Percentiles rank a stretch among this genome's conserved stretches.
phyloP scores from a whole-genome alignment of 2,797 vertebrate species.

The Cuniculus paca region DNA sequence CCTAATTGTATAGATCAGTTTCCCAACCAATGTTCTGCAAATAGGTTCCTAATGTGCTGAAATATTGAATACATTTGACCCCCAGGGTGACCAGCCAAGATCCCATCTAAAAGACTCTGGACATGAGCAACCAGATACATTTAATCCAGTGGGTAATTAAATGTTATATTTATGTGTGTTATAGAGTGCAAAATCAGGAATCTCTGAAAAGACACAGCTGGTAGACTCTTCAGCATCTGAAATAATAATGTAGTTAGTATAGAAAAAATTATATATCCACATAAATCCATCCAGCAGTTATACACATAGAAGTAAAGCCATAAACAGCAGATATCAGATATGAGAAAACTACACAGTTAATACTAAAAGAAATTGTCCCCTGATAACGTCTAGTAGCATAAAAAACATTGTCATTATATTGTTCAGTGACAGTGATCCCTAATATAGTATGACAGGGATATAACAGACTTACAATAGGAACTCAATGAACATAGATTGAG shows the following conservation, averaged over 20 bases:
- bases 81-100: not conserved
- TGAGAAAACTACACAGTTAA: slow-evolving; percentile 49
- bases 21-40: not conserved
- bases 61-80: not conserved
- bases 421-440: slow-evolving; percentile 4
- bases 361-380: slow-evolving; percentile 35
- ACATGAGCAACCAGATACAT: not conserved
- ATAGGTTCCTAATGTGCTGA: not conserved
- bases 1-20: not conserved
- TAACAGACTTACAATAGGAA: not conserved
- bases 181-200: not conserved
- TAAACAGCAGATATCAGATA: not conserved
- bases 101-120: not conserved
- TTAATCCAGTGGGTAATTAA: not conserved
- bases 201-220: not conserved
- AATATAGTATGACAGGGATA: not conserved
- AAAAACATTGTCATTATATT: slow-evolving; percentile 46
- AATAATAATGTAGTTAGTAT: not conserved
- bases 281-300: slow-evolving; percentile 36
- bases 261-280: not conserved
- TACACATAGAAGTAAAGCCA: not conserved
- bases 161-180: slow-evolving; percentile 43
- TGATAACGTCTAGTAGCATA: slow-evolving; percentile 12
- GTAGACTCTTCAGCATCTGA: not conserved
- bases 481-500: not conserved